Evolutionary conservation across 1,140 invertebrate species (phyloP).

Genomic region (Drosophila miranda): DNA sequence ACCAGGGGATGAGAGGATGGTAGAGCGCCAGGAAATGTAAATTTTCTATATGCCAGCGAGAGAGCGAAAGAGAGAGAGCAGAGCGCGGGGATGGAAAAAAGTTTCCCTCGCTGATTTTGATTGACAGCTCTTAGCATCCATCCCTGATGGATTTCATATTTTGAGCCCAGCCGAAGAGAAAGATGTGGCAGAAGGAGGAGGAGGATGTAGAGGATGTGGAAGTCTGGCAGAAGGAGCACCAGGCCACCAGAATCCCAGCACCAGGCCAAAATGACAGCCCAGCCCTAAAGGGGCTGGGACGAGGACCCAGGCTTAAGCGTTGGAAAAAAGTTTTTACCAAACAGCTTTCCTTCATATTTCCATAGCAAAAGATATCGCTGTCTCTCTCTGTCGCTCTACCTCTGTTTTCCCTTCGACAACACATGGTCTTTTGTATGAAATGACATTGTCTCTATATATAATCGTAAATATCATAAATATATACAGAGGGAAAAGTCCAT

Average conservation of each 20-base stretch:
- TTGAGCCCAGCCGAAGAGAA: constrained; percentile 50
- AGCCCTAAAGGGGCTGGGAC: constrained; percentile 10
- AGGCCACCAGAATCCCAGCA: constrained; percentile 36
- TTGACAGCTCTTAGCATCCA: constrained; percentile 78
- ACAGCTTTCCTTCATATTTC: constrained; percentile 80
- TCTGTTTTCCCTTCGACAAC: background rate
- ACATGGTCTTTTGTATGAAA: constrained; percentile 57
- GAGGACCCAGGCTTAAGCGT: constrained; percentile 58
- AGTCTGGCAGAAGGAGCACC: too few species aligned
- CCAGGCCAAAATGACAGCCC: constrained; percentile 71
- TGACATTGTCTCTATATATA: constrained; percentile 47
- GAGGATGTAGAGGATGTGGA: background rate
- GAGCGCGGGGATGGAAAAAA: constrained; percentile 51
- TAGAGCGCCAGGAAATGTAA: constrained; percentile 62
- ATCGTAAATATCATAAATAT: constrained; percentile 32
- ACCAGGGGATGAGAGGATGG: constrained; percentile 1
- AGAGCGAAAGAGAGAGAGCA: constrained; percentile 8
- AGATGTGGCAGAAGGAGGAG: constrained; percentile 17
- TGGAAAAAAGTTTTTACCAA: constrained; percentile 67
- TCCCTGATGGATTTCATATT: constrained; percentile 82
- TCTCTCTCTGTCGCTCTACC: constrained; percentile 2
- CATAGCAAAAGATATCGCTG: constrained; percentile 56
- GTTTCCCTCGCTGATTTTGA: constrained; percentile 82
- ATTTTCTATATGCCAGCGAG: constrained; percentile 44
- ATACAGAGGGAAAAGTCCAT: constrained; percentile 30